Conservation (phyloP, 2,113 vertebrate species). For the Chloroceryle aenea region DNA sequence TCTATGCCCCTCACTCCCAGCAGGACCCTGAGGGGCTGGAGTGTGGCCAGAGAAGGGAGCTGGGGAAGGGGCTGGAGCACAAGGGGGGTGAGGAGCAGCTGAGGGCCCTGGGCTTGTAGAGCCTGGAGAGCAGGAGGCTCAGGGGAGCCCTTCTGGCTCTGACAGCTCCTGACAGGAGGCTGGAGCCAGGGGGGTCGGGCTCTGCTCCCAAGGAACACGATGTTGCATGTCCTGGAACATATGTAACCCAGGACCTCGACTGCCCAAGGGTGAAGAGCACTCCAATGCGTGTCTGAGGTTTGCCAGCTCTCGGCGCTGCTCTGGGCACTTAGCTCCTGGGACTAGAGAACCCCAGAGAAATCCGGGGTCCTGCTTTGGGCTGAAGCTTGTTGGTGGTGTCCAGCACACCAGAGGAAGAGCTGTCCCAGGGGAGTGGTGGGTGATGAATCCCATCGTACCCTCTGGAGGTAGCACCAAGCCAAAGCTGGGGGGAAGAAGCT, state of each 20-base stretch:
- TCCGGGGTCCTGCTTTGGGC: background rate
- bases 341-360: fast-evolving
- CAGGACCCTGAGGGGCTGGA: background rate
- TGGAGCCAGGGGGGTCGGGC: no score
- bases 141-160: no score
- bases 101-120: no score
- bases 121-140: no score
- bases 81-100: no score
- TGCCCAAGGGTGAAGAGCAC: background rate
- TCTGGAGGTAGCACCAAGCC: fast-evolving
- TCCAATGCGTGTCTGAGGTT: fast-evolving
- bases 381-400: fast-evolving
- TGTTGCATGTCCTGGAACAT: no score
- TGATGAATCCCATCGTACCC: fast-evolving
- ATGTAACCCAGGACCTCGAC: background rate
- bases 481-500: fast-evolving
- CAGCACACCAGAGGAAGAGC: fast-evolving
- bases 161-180: no score
- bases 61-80: no score
- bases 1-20: background rate
- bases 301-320: fast-evolving
- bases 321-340: fast-evolving
- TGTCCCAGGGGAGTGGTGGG: background rate
- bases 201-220: no score
- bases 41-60: no score